Evolutionary conservation across 2,888 invertebrate species (phyloP).

Genomic region (Orthosia gothica): DNA sequence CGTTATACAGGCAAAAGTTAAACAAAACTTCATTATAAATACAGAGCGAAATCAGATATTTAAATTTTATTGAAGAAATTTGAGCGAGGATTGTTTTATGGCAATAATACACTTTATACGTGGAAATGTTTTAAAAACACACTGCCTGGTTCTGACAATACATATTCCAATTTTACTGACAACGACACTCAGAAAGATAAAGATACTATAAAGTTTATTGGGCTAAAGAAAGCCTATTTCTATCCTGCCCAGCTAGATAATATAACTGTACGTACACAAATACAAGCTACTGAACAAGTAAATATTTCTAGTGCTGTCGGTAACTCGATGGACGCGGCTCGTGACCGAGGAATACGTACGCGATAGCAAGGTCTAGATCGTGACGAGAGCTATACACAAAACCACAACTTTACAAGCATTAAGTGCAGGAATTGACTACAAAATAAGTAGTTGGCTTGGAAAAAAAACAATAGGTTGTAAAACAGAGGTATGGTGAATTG

Average conservation of each 20-base stretch:
- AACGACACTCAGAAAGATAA: background rate
- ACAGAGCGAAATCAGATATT: slow-evolving; percentile 27
- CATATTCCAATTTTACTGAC: background rate
- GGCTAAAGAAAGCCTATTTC: background rate
- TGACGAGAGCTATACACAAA: slow-evolving; percentile 33
- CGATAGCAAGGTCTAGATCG: slow-evolving; percentile 46
- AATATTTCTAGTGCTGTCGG: slow-evolving; percentile 16
- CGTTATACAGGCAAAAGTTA: slow-evolving; percentile 3
- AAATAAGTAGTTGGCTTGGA: slow-evolving; percentile 7
- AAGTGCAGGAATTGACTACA: background rate
- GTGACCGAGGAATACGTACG: slow-evolving; percentile 38
- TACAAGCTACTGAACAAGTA: background rate
- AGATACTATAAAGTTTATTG: no score
- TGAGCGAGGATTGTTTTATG: slow-evolving; percentile 1
- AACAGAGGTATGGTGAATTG: no score
- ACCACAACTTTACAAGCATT: slow-evolving; percentile 15
- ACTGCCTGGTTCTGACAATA: background rate
- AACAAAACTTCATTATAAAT: slow-evolving; percentile 24
- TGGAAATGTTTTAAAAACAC: slow-evolving; percentile 38
- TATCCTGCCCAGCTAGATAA: background rate
- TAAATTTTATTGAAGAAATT: slow-evolving; percentile 12
- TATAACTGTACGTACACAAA: background rate
- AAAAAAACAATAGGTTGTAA: background rate
- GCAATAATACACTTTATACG: slow-evolving; percentile 21
- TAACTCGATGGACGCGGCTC: slow-evolving; percentile 38